Evolutionary conservation across 2,797 vertebrate genomes (phyloP).

Genomic region (Enteromius viviparus): DNA sequence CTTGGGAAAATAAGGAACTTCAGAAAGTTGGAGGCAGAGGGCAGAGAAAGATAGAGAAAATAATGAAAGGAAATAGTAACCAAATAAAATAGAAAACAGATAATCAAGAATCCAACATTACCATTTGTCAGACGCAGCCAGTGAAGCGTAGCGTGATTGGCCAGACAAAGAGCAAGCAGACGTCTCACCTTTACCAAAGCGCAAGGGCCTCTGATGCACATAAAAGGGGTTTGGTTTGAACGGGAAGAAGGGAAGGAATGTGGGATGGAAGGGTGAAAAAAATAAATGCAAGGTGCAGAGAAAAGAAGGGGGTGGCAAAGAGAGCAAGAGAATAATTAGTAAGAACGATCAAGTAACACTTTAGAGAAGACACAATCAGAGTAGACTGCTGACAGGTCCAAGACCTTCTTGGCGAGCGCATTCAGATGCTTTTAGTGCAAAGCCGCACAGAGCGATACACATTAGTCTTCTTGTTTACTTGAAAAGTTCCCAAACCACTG

Average conservation of each 20-base stretch:
- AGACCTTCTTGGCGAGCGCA: not conserved
- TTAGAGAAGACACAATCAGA: conserved; percentile 9
- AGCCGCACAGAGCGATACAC: conserved; percentile 43
- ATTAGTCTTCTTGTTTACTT: conserved; percentile 39
- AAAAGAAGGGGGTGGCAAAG: conserved; percentile 45
- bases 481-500: conserved; percentile 27
- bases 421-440: conserved; percentile 13
- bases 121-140: conserved; percentile 38
- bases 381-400: not conserved
- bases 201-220: conserved; percentile 83
- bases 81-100: conserved; percentile 16
- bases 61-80: not conserved
- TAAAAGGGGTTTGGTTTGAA: conserved; percentile 51
- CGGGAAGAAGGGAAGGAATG: conserved; percentile 38
- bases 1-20: not conserved
- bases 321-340: conserved; percentile 60
- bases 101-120: conserved; percentile 52
- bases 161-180: conserved; percentile 64
- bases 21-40: not conserved
- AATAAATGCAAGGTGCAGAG: conserved; percentile 36
- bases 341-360: conserved; percentile 53
- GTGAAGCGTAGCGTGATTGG: conserved; percentile 30
- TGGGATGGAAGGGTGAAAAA: conserved; percentile 20
- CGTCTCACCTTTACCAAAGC: conserved; percentile 74
- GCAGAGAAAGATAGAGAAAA: not conserved